Evolutionary conservation across 64 coral and sea anemone genomes (phyloP).

Genomic region (Exaiptasia diaphana): DNA sequence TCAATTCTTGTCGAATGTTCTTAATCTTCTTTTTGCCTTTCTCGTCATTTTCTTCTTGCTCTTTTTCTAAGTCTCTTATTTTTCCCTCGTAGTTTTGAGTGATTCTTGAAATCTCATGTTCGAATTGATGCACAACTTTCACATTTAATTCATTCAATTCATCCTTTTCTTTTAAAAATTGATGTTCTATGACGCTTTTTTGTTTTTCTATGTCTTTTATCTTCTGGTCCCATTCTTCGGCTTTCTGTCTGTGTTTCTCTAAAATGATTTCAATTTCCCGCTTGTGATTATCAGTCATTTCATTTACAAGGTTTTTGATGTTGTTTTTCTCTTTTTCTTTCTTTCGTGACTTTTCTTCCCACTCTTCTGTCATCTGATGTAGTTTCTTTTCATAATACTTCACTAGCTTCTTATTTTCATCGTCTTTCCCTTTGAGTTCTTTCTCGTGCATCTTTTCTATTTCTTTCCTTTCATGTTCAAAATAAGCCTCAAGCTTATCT

Average conservation of each 20-base stretch:
- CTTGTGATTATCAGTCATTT: not conserved
- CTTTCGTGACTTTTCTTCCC: slow-evolving; percentile 3
- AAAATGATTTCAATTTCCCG: not conserved
- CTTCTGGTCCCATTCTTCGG: slow-evolving; percentile 13
- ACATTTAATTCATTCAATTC: not conserved
- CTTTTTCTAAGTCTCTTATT: slow-evolving; percentile 13
- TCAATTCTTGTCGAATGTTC: not conserved
- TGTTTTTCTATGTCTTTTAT: slow-evolving; percentile 14
- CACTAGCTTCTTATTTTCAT: not conserved
- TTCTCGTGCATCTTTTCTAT: slow-evolving; percentile 37
- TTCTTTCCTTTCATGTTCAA: not conserved
- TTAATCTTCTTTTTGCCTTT: not conserved
- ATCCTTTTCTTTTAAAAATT: slow-evolving; percentile 17
- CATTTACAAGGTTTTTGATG: not conserved
- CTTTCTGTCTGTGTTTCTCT: not conserved
- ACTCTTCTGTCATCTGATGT: not conserved
- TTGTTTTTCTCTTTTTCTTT: not conserved
- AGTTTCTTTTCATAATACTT: slow-evolving; percentile 40
- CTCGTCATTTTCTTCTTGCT: not conserved
- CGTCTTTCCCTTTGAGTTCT: slow-evolving; percentile 7
- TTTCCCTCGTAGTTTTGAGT: slow-evolving; percentile 14
- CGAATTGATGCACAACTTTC: not conserved
- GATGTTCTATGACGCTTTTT: slow-evolving; percentile 22
- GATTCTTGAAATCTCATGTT: slow-evolving; percentile 17
- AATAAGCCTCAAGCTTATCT: not conserved